Percentiles rank a stretch among this genome's conserved stretches.
Conservation (phyloP, 2,113 vertebrate genomes). For the Siphamia tubifer region DNA sequence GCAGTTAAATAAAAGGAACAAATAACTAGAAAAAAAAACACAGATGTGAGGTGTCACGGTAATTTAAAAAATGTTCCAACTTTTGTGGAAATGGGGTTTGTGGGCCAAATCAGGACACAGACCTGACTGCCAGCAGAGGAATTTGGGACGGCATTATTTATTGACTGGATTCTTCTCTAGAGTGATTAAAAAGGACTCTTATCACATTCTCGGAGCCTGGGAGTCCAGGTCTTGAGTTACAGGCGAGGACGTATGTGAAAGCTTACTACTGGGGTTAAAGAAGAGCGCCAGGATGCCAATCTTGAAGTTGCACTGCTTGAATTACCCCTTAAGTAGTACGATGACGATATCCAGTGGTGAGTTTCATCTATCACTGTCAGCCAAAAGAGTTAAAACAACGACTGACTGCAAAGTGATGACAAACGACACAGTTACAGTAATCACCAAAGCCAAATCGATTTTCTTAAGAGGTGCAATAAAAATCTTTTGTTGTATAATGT, state of each 20-base stretch:
- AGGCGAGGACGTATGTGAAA: slow-evolving; percentile 14
- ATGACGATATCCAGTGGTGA: slow-evolving; percentile 27
- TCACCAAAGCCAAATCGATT: not conserved
- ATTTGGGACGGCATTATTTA: slow-evolving; percentile 54
- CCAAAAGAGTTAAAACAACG: slow-evolving; percentile 10
- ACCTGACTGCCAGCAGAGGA: slow-evolving; percentile 14
- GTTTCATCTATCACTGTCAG: slow-evolving; percentile 15
- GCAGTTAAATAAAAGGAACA: too few species aligned
- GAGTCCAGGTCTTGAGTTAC: slow-evolving; percentile 54
- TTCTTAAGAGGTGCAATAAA: too few species aligned
- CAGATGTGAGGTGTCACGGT: too few species aligned
- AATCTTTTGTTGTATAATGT: too few species aligned
- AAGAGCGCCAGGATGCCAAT: slow-evolving; percentile 36
- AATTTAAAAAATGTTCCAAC: too few species aligned
- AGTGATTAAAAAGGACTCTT: slow-evolving; percentile 57
- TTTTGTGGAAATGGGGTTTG: too few species aligned
- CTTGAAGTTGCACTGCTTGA: slow-evolving; percentile 37
- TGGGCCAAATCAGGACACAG: slow-evolving; percentile 31
- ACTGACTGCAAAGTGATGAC: not conserved
- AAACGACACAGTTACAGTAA: not conserved
- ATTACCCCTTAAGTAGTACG: slow-evolving; percentile 43
- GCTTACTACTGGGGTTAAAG: slow-evolving; percentile 44
- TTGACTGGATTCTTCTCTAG: slow-evolving; percentile 57
- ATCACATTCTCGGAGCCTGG: slow-evolving; percentile 11
- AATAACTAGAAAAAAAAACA: too few species aligned